phyloP scores from a whole-genome alignment of 2,888 invertebrate species.

The Zaprionus lineosus region DNA sequence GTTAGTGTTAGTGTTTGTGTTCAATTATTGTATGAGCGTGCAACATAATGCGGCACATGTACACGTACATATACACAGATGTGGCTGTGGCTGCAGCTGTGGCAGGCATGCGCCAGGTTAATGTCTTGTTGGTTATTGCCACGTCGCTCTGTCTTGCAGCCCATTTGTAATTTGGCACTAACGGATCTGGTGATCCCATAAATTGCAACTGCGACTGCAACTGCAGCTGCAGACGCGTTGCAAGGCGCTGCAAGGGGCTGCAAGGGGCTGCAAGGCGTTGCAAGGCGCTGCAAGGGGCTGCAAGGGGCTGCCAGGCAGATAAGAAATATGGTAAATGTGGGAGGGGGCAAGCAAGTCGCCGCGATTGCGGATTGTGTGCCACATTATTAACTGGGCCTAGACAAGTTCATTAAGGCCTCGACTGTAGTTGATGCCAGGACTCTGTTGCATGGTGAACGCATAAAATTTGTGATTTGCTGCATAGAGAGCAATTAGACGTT shows the following conservation, averaged over 20 bases:
- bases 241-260: too few species aligned
- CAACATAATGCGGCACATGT: constrained; percentile 29
- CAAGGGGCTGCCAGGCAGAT: too few species aligned
- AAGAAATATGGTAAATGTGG: neutral
- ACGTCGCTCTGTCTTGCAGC: constrained; percentile 51
- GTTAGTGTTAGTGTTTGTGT: constrained; percentile 33
- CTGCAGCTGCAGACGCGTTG: neutral
- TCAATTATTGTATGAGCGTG: constrained; percentile 56
- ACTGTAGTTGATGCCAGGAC: constrained; percentile 43
- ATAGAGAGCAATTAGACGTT: constrained; percentile 1
- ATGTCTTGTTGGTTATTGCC: constrained; percentile 78
- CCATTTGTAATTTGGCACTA: constrained; percentile 77
- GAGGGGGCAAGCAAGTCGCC: neutral
- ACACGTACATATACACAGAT: constrained; percentile 33
- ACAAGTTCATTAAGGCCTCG: constrained; percentile 49
- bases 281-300: too few species aligned
- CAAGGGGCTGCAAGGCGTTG: too few species aligned
- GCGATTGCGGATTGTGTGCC: neutral
- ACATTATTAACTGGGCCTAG: constrained; percentile 17
- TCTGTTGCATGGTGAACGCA: constrained; percentile 20
- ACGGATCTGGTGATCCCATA: constrained; percentile 74
- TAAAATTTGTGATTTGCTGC: constrained; percentile 36
- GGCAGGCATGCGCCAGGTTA: constrained; percentile 69
- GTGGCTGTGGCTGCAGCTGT: constrained; percentile 20
- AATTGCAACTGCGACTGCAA: constrained; percentile 47